phyloP scores from a whole-genome alignment of 2,113 vertebrate genomes.

The Varanus komodoensis region DNA sequence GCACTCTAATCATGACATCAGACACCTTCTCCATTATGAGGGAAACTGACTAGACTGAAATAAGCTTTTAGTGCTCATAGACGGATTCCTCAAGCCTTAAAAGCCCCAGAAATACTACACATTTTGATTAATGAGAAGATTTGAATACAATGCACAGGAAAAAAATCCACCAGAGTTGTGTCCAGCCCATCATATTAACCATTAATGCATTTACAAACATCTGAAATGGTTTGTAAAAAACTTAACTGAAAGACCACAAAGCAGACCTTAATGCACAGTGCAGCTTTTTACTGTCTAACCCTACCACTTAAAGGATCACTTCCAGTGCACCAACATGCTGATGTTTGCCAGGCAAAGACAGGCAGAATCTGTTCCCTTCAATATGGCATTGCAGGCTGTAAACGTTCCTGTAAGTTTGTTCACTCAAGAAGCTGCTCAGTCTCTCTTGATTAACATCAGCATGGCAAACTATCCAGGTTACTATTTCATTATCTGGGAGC shows the following conservation, averaged over 20 bases:
- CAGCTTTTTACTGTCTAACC: background rate
- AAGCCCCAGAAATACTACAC: background rate
- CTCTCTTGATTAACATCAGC: constrained; percentile 61
- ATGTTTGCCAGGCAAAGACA: constrained; percentile 31
- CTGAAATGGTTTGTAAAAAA: background rate
- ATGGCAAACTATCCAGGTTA: constrained; percentile 57
- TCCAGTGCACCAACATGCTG: background rate
- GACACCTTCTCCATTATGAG: background rate
- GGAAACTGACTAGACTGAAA: background rate
- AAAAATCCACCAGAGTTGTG: background rate
- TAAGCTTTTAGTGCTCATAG: background rate
- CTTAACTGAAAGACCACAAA: background rate
- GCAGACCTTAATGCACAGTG: background rate
- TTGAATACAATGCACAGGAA: too few species aligned
- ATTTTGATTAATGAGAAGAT: background rate
- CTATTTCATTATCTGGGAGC: constrained; percentile 47
- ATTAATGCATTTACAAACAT: background rate
- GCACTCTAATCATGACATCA: background rate
- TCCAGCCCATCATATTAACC: background rate
- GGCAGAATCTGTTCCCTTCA: constrained; percentile 57
- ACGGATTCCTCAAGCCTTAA: background rate
- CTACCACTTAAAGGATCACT: background rate
- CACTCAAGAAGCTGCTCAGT: constrained; percentile 50
- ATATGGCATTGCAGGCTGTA: constrained; percentile 46
- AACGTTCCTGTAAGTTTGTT: constrained; percentile 45